Percentiles rank a stretch among this genome's conserved stretches.
These are phyloP conservation scores for Daktulosphaira vitifoliae DNA, from an alignment of 1,140 invertebrate species.

Conservation along the genomic window DNA sequence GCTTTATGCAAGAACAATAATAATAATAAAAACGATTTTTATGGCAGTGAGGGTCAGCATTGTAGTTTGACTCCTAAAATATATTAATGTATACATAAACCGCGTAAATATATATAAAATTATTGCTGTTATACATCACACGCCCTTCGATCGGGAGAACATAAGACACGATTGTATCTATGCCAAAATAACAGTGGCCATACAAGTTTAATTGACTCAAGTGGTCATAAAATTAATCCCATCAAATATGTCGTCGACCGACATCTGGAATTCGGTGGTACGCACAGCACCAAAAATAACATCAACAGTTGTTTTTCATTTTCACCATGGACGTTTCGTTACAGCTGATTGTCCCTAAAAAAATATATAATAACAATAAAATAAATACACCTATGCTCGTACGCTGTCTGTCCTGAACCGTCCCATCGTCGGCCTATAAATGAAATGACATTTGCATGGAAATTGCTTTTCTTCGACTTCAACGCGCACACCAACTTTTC, in stretches of 20 bases:
- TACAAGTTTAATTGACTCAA: slow-evolving; percentile 32
- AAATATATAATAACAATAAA: slow-evolving; percentile 1
- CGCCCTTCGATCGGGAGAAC: slow-evolving; percentile 27
- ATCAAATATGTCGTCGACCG: slow-evolving; percentile 32
- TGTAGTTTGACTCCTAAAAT: slow-evolving; percentile 15
- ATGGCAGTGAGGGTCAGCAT: background rate
- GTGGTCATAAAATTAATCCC: slow-evolving; percentile 33
- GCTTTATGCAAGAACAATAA: too few species aligned
- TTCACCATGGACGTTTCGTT: too few species aligned
- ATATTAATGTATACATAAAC: background rate
- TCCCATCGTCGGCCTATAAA: too few species aligned
- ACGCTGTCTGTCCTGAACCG: too few species aligned
- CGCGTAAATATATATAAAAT: background rate
- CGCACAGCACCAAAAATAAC: background rate
- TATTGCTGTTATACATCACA: background rate
- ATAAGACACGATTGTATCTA: slow-evolving; percentile 17
- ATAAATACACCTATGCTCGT: too few species aligned
- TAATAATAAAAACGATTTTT: too few species aligned
- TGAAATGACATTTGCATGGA: too few species aligned
- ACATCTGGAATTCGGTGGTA: slow-evolving; percentile 16
- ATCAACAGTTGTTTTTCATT: slow-evolving; percentile 23
- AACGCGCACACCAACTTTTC: too few species aligned
- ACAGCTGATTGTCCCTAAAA: background rate
- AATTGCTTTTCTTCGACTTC: too few species aligned
- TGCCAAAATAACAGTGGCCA: slow-evolving; percentile 27